These are phyloP conservation scores for Limnephilus rhombicus DNA, from an alignment of 2,888 invertebrate genomes.

Conservation along the genomic window DNA sequence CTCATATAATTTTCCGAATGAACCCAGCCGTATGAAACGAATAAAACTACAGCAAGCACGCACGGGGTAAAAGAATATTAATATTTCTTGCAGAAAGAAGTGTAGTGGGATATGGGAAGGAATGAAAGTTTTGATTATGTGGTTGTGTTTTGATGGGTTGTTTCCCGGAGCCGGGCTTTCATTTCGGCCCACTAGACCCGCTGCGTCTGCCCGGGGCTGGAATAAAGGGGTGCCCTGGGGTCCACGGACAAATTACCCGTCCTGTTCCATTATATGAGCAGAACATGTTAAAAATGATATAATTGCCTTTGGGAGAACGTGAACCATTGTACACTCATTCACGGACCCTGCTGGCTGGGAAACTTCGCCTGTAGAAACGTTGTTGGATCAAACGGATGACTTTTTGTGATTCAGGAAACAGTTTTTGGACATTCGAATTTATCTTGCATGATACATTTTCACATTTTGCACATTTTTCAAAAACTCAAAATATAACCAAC, in stretches of 20 bases:
- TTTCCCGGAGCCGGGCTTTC: not conserved
- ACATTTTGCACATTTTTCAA: not conserved
- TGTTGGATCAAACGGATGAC: conserved; percentile 11
- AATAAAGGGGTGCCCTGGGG: conserved; percentile 45
- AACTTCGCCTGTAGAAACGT: conserved; percentile 13
- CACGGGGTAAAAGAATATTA: not conserved
- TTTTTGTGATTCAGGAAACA: conserved; percentile 5
- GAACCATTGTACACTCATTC: conserved; percentile 66
- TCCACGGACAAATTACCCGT: conserved; percentile 63
- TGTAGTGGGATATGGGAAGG: not conserved
- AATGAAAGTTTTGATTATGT: conserved; percentile 17
- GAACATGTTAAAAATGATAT: conserved; percentile 65
- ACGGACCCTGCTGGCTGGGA: not conserved
- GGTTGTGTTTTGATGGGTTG: not conserved
- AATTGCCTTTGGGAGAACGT: conserved; percentile 68
- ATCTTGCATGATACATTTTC: not conserved
- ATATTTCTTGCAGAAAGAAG: not conserved
- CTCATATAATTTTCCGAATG: conserved; percentile 28
- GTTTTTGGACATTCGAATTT: not conserved
- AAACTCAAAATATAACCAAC: not conserved
- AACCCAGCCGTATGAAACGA: not conserved
- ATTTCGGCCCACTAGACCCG: not conserved
- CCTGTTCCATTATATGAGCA: conserved; percentile 61
- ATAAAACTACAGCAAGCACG: not conserved
- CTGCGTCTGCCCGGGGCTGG: not conserved